Evolutionary conservation across 2,888 invertebrate genomes (phyloP).

Genomic region (Timema podura): DNA sequence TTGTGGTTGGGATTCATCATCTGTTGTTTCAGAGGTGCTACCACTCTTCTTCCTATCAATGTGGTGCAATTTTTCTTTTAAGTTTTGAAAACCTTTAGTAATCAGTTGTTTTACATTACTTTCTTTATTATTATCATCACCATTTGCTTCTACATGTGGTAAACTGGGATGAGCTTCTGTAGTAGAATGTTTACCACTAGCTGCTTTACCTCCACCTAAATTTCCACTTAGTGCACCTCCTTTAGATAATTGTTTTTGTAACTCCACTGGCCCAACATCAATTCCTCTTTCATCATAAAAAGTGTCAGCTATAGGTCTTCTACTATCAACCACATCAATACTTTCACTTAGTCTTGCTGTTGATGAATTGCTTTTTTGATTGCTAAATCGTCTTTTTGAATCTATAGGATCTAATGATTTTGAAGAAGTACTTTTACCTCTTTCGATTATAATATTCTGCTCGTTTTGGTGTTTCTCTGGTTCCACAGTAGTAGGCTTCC

Average conservation of each 20-base stretch:
- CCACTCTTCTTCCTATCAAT: slow-evolving; percentile 27
- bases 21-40: slow-evolving; percentile 34
- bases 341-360: neutral
- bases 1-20: slow-evolving; percentile 1
- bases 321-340: slow-evolving; percentile 18
- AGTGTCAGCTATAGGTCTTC: slow-evolving; percentile 7
- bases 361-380: slow-evolving; percentile 1
- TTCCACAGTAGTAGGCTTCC: slow-evolving; percentile 24
- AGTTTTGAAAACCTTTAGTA: slow-evolving; percentile 37
- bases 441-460: slow-evolving; percentile 35
- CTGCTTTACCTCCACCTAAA: neutral
- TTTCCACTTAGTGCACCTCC: neutral
- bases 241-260: neutral
- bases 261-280: slow-evolving; percentile 27
- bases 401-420: neutral
- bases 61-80: slow-evolving; percentile 31
- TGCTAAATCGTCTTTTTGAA: slow-evolving; percentile 20
- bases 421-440: slow-evolving; percentile 5
- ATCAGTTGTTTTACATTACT: slow-evolving; percentile 37
- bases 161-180: neutral
- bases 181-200: neutral
- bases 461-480: slow-evolving; percentile 35
- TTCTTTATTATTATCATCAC: slow-evolving; percentile 28
- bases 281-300: slow-evolving; percentile 29
- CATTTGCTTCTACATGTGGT: slow-evolving; percentile 18